These are phyloP conservation scores for Drosophila ironensis DNA, from an alignment of 1,140 invertebrate species.

Conservation along the genomic window DNA sequence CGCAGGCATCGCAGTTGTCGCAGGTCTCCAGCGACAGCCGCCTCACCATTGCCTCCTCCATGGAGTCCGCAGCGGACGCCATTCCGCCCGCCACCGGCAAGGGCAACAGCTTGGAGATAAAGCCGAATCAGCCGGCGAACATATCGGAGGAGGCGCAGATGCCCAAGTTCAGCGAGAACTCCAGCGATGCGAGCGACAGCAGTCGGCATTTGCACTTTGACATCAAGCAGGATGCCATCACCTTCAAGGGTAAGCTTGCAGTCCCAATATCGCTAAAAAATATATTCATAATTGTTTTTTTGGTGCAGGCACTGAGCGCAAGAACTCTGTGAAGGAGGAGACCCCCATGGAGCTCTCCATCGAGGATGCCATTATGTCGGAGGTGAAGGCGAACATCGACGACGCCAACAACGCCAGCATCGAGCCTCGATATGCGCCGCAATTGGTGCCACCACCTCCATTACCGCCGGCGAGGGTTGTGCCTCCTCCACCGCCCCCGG, in stretches of 20 bases:
- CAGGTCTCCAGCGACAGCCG: slow-evolving; percentile 85
- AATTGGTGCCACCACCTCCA: neutral
- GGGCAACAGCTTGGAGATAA: slow-evolving; percentile 10
- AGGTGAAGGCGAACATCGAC: slow-evolving; percentile 58
- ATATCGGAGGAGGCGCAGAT: slow-evolving; percentile 80
- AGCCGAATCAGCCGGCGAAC: slow-evolving; percentile 45
- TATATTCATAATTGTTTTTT: neutral
- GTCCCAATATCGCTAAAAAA: neutral
- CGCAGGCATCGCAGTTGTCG: slow-evolving; percentile 84
- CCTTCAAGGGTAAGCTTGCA: slow-evolving; percentile 62
- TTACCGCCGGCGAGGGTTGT: neutral
- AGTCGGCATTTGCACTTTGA: slow-evolving; percentile 70
- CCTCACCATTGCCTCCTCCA: slow-evolving; percentile 81
- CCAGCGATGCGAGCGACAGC: slow-evolving; percentile 38
- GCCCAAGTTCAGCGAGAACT: slow-evolving; percentile 78
- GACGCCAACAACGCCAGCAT: slow-evolving; percentile 33
- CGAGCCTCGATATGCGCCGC: neutral
- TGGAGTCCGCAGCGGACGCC: slow-evolving; percentile 26
- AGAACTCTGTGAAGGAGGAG: slow-evolving; percentile 38
- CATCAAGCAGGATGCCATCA: slow-evolving; percentile 81
- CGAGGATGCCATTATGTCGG: slow-evolving; percentile 69
- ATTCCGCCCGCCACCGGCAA: slow-evolving; percentile 12
- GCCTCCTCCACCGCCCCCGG: neutral
- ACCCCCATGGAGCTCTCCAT: slow-evolving; percentile 32
- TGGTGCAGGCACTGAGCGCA: slow-evolving; percentile 70